Conservation (phyloP, 2,888 invertebrate genomes). For the Plagiodera versicolora region DNA sequence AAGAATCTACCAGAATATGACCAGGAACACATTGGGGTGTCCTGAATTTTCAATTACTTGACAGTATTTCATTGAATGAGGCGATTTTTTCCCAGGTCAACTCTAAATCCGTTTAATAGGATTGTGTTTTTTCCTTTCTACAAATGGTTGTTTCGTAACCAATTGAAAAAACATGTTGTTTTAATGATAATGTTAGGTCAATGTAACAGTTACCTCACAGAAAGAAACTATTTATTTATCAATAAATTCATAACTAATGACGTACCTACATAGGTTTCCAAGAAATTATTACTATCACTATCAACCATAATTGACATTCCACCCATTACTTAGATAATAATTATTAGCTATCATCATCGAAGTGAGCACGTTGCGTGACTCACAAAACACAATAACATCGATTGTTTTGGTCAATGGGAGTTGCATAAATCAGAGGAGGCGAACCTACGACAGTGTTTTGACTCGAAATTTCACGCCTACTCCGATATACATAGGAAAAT, state of each 20-base stretch:
- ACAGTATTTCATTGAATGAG: too few species aligned
- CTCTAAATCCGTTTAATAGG: too few species aligned
- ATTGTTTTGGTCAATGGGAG: conserved; percentile 1
- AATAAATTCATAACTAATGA: not conserved
- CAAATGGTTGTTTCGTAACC: too few species aligned
- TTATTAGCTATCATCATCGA: not conserved
- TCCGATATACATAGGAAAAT: not conserved
- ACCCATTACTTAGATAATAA: not conserved
- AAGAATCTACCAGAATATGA: too few species aligned
- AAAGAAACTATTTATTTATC: not conserved
- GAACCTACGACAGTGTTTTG: not conserved
- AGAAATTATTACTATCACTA: not conserved
- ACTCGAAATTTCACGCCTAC: not conserved
- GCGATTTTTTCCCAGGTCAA: too few species aligned
- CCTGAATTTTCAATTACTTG: too few species aligned
- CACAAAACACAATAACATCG: not conserved
- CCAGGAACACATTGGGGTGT: too few species aligned
- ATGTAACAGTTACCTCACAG: not conserved
- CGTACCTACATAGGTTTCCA: not conserved
- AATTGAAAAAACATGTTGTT: too few species aligned
- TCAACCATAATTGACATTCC: not conserved
- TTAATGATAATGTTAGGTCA: too few species aligned
- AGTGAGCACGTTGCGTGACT: not conserved
- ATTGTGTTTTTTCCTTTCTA: too few species aligned
- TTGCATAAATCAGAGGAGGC: not conserved